Evolutionary conservation across 2,888 invertebrate species (phyloP).

Genomic region (Siphlonurus alternatus): DNA sequence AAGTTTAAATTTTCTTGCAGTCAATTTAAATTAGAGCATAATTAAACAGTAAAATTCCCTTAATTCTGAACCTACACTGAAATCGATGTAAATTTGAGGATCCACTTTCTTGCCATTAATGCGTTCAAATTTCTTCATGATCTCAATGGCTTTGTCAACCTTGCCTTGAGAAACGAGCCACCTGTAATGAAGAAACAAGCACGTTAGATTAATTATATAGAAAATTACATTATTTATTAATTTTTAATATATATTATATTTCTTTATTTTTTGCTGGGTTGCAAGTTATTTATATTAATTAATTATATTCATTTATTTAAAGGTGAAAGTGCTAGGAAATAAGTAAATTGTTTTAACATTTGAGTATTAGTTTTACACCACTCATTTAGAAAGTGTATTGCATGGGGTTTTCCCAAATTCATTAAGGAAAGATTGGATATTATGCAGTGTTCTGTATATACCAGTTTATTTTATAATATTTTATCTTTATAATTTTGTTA

Average conservation of each 20-base stretch:
- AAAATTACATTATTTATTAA: conserved; percentile 5
- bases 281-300: too few species aligned
- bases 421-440: too few species aligned
- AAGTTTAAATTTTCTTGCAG: too few species aligned
- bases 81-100: conserved; percentile 53
- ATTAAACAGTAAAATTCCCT: too few species aligned
- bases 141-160: conserved; percentile 57
- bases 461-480: too few species aligned
- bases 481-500: too few species aligned
- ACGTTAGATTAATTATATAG: not conserved
- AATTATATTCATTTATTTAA: not conserved
- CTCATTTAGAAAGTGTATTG: too few species aligned
- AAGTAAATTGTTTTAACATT: conserved; percentile 1
- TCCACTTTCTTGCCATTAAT: conserved; percentile 61
- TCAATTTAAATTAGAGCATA: too few species aligned
- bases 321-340: not conserved
- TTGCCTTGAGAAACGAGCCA: conserved; percentile 79
- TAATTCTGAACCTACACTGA: conserved; percentile 44
- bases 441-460: too few species aligned
- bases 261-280: not conserved
- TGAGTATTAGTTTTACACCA: too few species aligned
- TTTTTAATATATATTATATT: not conserved
- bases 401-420: too few species aligned
- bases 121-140: conserved; percentile 61
- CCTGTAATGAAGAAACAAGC: conserved; percentile 30